These are phyloP conservation scores for Cavia aperea DNA, from an alignment of 2,113 vertebrate genomes.

Conservation along the genomic window DNA sequence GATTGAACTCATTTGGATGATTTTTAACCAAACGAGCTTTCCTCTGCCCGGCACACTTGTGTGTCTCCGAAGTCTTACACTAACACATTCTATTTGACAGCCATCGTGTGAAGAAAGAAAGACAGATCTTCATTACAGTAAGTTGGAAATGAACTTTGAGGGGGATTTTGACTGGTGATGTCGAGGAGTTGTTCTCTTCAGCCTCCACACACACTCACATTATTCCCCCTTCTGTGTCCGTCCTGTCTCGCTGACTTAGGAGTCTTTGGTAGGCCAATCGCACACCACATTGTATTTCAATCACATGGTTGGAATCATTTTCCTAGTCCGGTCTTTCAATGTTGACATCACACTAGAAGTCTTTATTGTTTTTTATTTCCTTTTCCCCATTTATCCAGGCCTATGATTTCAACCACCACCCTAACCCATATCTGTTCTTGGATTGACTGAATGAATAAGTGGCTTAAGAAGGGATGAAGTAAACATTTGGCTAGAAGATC, in stretches of 20 bases:
- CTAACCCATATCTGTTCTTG: not conserved
- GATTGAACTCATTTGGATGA: no score
- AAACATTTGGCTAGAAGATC: not conserved
- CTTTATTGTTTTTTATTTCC: not conserved
- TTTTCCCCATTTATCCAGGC: not conserved
- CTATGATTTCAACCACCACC: not conserved
- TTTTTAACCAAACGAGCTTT: not conserved
- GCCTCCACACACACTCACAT: not conserved
- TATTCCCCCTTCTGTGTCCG: not conserved
- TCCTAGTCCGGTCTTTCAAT: not conserved
- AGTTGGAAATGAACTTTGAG: not conserved
- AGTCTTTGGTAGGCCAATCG: not conserved
- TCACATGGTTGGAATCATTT: not conserved
- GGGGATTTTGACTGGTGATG: not conserved
- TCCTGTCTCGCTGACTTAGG: not conserved
- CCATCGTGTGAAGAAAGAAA: not conserved
- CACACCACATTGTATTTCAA: not conserved
- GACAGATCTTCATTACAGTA: not conserved
- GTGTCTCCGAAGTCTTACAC: not conserved
- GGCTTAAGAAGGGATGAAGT: not conserved
- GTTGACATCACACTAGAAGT: not conserved
- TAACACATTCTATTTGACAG: not conserved
- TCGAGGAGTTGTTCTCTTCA: not conserved
- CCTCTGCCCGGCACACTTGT: accelerated
- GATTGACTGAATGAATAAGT: not conserved